These are phyloP conservation scores for Hypomesus transpacificus DNA, from an alignment of 2,113 vertebrate species.

Conservation along the genomic window DNA sequence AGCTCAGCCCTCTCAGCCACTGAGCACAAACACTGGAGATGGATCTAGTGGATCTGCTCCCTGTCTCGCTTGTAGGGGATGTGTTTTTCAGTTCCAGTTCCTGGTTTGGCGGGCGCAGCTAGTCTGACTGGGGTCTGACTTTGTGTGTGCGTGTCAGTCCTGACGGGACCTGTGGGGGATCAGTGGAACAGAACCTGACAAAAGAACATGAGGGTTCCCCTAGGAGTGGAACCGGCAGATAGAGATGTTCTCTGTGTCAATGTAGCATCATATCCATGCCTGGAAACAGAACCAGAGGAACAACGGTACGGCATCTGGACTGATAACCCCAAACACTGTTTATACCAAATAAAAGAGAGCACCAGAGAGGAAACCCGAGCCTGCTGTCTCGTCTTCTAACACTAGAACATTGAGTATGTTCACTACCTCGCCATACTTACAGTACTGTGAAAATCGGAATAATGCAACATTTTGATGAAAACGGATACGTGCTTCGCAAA, in stretches of 20 bases:
- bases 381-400: slow-evolving; percentile 53
- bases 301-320: background rate
- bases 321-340: too few relatives aligned
- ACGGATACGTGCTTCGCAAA: too few relatives aligned
- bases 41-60: slow-evolving; percentile 47
- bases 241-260: slow-evolving; percentile 31
- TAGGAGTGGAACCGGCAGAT: slow-evolving; percentile 38
- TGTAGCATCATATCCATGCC: background rate
- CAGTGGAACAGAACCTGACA: slow-evolving; percentile 68
- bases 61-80: slow-evolving; percentile 43
- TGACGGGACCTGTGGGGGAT: slow-evolving; percentile 51
- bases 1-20: slow-evolving; percentile 24
- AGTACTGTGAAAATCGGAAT: too few relatives aligned
- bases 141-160: slow-evolving; percentile 35
- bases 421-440: too few relatives aligned
- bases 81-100: slow-evolving; percentile 57
- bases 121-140: slow-evolving; percentile 52
- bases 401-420: slow-evolving; percentile 28
- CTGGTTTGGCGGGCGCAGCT: slow-evolving; percentile 60
- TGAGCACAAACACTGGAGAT: slow-evolving; percentile 39
- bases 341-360: too few relatives aligned
- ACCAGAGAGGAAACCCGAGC: slow-evolving; percentile 50
- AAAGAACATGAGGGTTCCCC: slow-evolving; percentile 56
- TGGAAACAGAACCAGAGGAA: slow-evolving; percentile 28
- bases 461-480: too few relatives aligned